Percentiles rank a stretch among this genome's conserved stretches.
phyloP scores from a whole-genome alignment of 2,797 vertebrate genomes.

The Urocyon cinereoargenteus region DNA sequence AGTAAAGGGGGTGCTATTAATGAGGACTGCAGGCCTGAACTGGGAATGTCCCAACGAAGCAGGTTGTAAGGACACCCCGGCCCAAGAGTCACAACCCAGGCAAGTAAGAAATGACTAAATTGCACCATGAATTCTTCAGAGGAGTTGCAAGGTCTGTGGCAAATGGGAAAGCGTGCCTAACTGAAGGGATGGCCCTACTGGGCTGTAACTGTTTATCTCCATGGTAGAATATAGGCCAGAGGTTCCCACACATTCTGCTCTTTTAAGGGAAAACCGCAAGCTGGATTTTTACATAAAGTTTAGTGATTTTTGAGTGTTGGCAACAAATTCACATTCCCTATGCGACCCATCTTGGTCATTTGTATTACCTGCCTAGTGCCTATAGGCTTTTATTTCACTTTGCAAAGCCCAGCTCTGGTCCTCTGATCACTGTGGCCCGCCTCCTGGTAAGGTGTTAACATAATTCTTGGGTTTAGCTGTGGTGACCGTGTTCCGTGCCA shows the following conservation, averaged over 20 bases:
- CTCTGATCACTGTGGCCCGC: not conserved
- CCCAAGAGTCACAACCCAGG: not conserved
- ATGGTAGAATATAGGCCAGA: not conserved
- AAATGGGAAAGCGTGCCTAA: not conserved
- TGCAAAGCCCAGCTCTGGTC: not conserved
- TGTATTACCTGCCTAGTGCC: not conserved
- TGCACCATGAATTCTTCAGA: not conserved
- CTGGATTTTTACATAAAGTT: not conserved
- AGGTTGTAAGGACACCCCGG: not conserved
- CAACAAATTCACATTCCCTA: not conserved
- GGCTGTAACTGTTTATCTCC: not conserved
- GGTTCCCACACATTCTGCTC: not conserved
- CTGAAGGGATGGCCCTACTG: not conserved
- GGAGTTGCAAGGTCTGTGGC: not conserved
- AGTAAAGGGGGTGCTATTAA: not conserved
- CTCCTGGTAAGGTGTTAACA: too few relatives aligned
- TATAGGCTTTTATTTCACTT: not conserved
- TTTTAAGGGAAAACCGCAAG: not conserved
- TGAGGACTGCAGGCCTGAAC: not conserved
- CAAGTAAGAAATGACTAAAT: not conserved
- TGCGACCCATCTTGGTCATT: not conserved
- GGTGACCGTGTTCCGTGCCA: accelerated
- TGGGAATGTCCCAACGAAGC: not conserved
- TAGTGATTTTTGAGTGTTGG: not conserved
- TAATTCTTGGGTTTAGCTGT: not conserved